Conservation (phyloP, 2,888 invertebrate genomes). For the Clostera curtula region DNA sequence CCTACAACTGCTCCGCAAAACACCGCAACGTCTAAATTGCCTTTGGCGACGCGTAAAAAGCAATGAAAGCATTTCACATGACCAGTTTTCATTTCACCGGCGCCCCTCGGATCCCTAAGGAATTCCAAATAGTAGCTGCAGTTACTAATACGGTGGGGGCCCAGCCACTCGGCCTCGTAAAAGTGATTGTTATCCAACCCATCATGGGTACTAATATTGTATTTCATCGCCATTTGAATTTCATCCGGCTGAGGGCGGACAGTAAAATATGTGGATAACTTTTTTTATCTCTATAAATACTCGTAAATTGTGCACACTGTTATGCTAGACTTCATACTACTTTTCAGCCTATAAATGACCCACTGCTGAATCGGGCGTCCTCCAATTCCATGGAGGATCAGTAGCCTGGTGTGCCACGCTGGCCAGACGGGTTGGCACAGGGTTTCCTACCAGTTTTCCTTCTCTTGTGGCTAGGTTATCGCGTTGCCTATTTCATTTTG, state of each 20-base stretch:
- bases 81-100: conserved; percentile 63
- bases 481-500: no score
- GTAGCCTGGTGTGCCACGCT: no score
- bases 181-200: conserved; percentile 36
- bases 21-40: conserved; percentile 66
- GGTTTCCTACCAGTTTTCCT: no score
- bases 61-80: conserved; percentile 72
- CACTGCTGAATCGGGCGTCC: no score
- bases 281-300: no score
- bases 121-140: conserved; percentile 66
- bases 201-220: conserved; percentile 29
- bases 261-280: conserved; percentile 7
- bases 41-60: conserved; percentile 68
- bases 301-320: no score
- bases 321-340: no score
- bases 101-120: conserved; percentile 61
- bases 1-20: conserved; percentile 44
- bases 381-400: no score
- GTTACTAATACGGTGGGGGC: conserved; percentile 48
- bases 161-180: conserved; percentile 37
- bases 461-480: no score
- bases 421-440: no score
- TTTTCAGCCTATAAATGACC: no score
- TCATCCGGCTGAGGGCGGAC: conserved; percentile 15
- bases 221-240: conserved; percentile 24